Percentiles rank a stretch among this genome's conserved stretches.
phyloP scores from a whole-genome alignment of 2,888 invertebrate genomes.

The Malthinus seriepunctatus region DNA sequence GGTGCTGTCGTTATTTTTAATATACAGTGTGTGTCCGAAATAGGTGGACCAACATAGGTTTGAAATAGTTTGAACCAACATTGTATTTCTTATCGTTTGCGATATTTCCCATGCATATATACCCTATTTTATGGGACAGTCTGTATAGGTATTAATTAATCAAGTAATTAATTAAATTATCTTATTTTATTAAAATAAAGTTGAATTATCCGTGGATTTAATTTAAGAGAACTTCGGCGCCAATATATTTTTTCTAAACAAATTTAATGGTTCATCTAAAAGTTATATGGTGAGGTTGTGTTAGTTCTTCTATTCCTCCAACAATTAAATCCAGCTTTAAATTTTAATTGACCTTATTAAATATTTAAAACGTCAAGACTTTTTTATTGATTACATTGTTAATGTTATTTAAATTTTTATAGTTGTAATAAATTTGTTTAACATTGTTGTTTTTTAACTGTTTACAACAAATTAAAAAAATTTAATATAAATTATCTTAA shows the following conservation, averaged over 20 bases:
- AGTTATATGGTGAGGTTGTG: neutral
- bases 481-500: neutral
- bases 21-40: too few species aligned
- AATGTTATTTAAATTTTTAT: neutral
- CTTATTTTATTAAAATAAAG: too few species aligned
- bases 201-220: too few species aligned
- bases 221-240: constrained; percentile 13
- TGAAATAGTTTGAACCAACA: too few species aligned
- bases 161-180: too few species aligned
- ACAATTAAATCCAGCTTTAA: neutral
- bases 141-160: too few species aligned
- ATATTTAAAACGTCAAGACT: neutral
- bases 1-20: too few species aligned
- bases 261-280: constrained; percentile 15
- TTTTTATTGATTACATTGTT: neutral
- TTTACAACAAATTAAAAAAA: constrained; percentile 3
- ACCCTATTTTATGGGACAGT: too few species aligned
- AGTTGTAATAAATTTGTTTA: constrained; percentile 3
- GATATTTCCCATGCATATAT: too few species aligned
- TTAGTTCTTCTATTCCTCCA: neutral
- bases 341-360: constrained; percentile 5
- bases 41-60: too few species aligned
- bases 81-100: too few species aligned
- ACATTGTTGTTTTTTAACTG: constrained; percentile 3
- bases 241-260: constrained; percentile 15